A percentile compares a stretch with the other conserved stretches of the same genome.
Evolutionary conservation across 2,888 invertebrate genomes (phyloP).

Genomic region (Hemicrepidius hirtus): DNA sequence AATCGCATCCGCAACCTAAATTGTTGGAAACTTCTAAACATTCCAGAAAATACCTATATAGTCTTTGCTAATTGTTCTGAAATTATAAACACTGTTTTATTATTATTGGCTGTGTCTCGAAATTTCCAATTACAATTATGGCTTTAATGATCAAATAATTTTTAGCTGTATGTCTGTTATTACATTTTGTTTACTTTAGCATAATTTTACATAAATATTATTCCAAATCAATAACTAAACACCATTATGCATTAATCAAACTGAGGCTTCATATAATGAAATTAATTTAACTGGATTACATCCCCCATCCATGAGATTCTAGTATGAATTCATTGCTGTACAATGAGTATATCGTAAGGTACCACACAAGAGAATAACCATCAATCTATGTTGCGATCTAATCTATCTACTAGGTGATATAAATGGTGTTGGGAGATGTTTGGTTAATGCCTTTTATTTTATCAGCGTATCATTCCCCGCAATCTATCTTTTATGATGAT

Average conservation of each 20-base stretch:
- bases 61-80: no score
- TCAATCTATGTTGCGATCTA: constrained; percentile 19
- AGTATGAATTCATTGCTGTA: background rate
- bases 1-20: no score
- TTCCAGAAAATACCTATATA: no score
- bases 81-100: no score
- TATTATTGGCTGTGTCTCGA: no score
- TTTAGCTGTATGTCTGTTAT: background rate
- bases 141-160: background rate
- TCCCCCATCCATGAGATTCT: background rate
- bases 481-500: background rate
- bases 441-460: background rate
- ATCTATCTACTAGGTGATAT: constrained; percentile 20
- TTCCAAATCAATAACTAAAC: no score
- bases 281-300: background rate
- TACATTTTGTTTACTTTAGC: no score
- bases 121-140: background rate
- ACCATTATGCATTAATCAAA: no score
- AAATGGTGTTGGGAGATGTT: constrained; percentile 12
- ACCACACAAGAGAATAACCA: background rate
- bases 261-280: background rate
- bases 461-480: background rate
- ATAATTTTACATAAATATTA: no score
- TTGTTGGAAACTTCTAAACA: no score
- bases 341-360: background rate